Base-by-base conservation (phyloP, 2,113 vertebrate species). In the Benitochromis conjunctus region DNA sequence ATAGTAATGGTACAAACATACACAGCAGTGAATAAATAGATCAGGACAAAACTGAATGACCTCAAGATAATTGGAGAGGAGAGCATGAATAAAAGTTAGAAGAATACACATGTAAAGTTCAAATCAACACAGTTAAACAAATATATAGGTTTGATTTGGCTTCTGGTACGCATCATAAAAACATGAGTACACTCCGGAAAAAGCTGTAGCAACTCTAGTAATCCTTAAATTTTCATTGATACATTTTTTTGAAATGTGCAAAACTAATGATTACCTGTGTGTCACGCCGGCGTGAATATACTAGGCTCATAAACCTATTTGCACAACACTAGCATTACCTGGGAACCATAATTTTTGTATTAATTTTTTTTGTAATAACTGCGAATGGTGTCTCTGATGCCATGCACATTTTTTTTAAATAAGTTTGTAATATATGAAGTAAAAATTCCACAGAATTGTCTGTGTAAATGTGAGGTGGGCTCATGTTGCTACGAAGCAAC, bases 1-100 rank as follows among this genome's bases (percentile, higher is more conserved):
- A 91, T 78, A 82, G 88, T 31, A 26, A 60, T 64, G 93, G 71
- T 86, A 58, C 82, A 58, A 87, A 77, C 10, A 78, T 84, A 86
- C 88, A n/a, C 53, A 64, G 80, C 16, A 46, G 60, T 77, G 31
- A 77, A 92, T 80, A 82, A 87, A 87, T 80, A 92, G 36, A 56
- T 54, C 71, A n/a, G 79, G 48, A 62, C 43, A 10, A 71, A 83
- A 80, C 85, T 71, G 18, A 83, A 77, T 13, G 14, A 12, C 77
- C 87, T 34, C 53, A 31, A 21, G 18, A 81, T 57, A 78, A 46
- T 83, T 78, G 29, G 16, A 7, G 19, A 7, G 19, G 29, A 66
- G 81, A 38, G 46, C 74, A 41, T 41, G n/a, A 66, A 41, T 21
- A 18, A 41, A 41, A 21, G 11, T 41, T 66, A 0, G 11, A 19